These are phyloP conservation scores for Lepidostoma basale DNA, from an alignment of 1,140 invertebrate genomes.

Conservation along the genomic window DNA sequence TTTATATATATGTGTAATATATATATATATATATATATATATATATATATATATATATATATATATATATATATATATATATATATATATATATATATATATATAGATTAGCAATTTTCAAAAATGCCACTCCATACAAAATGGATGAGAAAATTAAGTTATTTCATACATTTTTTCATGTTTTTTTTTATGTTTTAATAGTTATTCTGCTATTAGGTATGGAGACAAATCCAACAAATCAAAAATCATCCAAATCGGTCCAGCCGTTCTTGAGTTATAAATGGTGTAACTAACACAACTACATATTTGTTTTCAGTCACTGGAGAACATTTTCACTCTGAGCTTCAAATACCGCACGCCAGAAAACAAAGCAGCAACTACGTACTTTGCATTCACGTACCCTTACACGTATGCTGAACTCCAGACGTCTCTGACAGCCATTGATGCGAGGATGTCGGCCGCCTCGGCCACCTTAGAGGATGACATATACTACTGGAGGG, in stretches of 20 bases:
- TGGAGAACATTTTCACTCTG: constrained; percentile 76
- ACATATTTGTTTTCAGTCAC: constrained; percentile 58
- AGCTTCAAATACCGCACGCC: constrained; percentile 79
- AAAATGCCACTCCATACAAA: too few species aligned
- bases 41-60: too few species aligned
- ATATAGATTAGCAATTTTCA: too few species aligned
- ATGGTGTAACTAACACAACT: not conserved
- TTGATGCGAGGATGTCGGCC: constrained; percentile 67
- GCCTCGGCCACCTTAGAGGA: constrained; percentile 56
- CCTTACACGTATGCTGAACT: constrained; percentile 87
- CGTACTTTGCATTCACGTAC: constrained; percentile 92
- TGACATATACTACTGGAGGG: constrained; percentile 86
- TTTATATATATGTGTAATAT: too few species aligned
- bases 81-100: too few species aligned
- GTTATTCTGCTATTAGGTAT: too few species aligned
- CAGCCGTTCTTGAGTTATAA: not conserved
- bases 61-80: too few species aligned
- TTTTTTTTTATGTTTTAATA: too few species aligned
- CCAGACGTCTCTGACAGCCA: constrained; percentile 69
- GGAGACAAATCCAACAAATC: too few species aligned
- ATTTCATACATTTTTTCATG: too few species aligned
- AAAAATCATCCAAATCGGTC: not conserved
- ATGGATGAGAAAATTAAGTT: too few species aligned
- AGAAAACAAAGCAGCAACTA: constrained; percentile 73
- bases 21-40: too few species aligned